Conservation (phyloP, 1,140 invertebrate species). For the Nasonia giraulti region DNA sequence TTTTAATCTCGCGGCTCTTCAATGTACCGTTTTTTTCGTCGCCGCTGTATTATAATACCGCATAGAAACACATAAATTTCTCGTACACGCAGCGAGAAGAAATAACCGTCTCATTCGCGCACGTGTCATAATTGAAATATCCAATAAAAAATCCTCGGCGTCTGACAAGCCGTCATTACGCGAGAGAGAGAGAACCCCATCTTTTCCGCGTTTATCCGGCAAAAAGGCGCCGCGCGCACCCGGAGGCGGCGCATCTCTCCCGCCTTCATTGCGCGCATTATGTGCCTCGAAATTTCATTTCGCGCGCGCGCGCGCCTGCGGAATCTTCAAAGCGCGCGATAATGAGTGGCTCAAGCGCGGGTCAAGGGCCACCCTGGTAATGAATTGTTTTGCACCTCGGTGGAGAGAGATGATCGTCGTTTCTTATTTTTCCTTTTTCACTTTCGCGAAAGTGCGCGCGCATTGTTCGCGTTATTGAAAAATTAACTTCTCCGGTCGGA, state of each 20-base stretch:
- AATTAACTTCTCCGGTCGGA: not conserved
- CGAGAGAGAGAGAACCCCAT: not conserved
- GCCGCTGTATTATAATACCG: no score
- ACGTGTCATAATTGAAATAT: slow-evolving; percentile 51
- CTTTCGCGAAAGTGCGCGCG: not conserved
- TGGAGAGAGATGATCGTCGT: not conserved
- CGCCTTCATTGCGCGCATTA: slow-evolving; percentile 40
- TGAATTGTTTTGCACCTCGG: slow-evolving; percentile 66
- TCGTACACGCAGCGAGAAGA: no score
- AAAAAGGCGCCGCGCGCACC: slow-evolving; percentile 15
- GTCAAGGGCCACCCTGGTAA: slow-evolving; percentile 69
- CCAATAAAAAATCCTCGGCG: slow-evolving; percentile 44
- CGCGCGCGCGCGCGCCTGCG: slow-evolving; percentile 37
- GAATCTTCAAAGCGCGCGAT: slow-evolving; percentile 65
- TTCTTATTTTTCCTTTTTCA: not conserved
- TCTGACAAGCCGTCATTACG: slow-evolving; percentile 42
- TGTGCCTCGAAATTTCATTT: slow-evolving; percentile 48
- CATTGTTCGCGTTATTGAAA: slow-evolving; percentile 35
- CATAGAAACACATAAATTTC: no score
- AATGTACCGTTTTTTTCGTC: no score
- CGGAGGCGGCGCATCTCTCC: slow-evolving; percentile 37
- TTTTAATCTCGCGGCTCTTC: not conserved
- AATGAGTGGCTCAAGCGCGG: slow-evolving; percentile 69
- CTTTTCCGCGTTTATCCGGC: slow-evolving; percentile 48
- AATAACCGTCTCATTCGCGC: not conserved